phyloP scores from a whole-genome alignment of 2,888 invertebrate species.

The Cryptosula pallasiana region DNA sequence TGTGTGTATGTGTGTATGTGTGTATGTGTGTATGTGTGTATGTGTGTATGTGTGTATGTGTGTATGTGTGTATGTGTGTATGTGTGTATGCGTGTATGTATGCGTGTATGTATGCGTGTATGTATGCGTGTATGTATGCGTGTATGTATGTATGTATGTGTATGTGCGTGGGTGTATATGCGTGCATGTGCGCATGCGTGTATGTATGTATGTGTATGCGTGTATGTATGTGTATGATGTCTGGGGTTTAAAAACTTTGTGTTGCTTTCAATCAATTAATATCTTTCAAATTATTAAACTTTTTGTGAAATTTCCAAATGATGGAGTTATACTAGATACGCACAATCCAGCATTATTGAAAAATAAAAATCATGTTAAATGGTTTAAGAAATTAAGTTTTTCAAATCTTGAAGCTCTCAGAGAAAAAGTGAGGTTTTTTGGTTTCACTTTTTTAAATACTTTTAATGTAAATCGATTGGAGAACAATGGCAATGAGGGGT shows the following conservation, averaged over 20 bases:
- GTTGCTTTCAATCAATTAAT: background rate
- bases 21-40: conserved; percentile 23
- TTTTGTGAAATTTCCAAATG: too few relatives aligned
- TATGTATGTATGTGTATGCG: background rate
- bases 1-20: conserved; percentile 1
- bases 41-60: background rate
- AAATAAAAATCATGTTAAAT: too few relatives aligned
- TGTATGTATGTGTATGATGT: background rate
- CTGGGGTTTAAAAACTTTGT: background rate
- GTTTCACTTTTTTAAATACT: too few relatives aligned
- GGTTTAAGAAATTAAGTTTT: too few relatives aligned
- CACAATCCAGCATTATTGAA: too few relatives aligned
- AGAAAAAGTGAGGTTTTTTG: too few relatives aligned
- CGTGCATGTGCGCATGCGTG: background rate
- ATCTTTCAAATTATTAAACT: background rate
- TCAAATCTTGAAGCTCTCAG: too few relatives aligned
- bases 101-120: background rate
- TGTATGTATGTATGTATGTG: background rate
- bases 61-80: background rate
- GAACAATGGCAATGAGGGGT: too few relatives aligned
- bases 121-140: background rate
- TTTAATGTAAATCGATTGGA: too few relatives aligned
- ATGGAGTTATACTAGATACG: too few relatives aligned
- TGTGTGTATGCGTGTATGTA: background rate
- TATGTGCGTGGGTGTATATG: background rate